A percentile compares a stretch with the other conserved stretches of the same genome.
Conservation (phyloP, 2,113 vertebrate genomes). For the Clinocottus analis region DNA sequence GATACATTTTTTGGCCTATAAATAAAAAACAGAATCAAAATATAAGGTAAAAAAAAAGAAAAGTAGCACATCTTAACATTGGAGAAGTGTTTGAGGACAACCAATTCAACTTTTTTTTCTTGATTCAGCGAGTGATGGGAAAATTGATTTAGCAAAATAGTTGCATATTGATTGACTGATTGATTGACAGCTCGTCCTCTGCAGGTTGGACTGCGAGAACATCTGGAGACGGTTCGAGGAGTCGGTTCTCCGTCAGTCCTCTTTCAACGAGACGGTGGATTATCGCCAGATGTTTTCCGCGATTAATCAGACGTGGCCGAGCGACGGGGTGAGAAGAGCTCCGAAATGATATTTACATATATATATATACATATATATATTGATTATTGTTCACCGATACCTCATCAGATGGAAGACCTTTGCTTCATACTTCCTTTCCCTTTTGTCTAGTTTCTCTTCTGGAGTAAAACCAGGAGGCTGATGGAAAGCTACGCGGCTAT, state of each 20-base stretch:
- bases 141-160: no score
- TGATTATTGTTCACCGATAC: not conserved
- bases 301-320: slow-evolving; percentile 72
- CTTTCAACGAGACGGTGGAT: slow-evolving; percentile 76
- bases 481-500: slow-evolving; percentile 78
- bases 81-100: not conserved
- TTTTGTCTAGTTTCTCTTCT: slow-evolving; percentile 80
- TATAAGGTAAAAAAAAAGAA: no score
- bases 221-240: slow-evolving; percentile 83
- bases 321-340: slow-evolving; percentile 68
- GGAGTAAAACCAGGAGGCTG: slow-evolving; percentile 82
- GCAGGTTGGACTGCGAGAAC: slow-evolving; percentile 81
- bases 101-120: not conserved
- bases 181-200: not conserved
- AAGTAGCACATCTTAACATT: not conserved
- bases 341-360: fast-evolving
- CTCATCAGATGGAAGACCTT: not conserved
- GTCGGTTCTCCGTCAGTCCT: slow-evolving; percentile 67
- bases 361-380: fast-evolving
- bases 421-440: not conserved
- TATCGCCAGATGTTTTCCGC: slow-evolving; percentile 76
- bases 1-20: not conserved
- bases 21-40: no score
- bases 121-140: not conserved
- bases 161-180: no score